A percentile compares a stretch with the other conserved stretches of the same genome.
Evolutionary conservation across 2,888 invertebrate species (phyloP).

Genomic region (Bursaphelenchus okinawaensis): DNA sequence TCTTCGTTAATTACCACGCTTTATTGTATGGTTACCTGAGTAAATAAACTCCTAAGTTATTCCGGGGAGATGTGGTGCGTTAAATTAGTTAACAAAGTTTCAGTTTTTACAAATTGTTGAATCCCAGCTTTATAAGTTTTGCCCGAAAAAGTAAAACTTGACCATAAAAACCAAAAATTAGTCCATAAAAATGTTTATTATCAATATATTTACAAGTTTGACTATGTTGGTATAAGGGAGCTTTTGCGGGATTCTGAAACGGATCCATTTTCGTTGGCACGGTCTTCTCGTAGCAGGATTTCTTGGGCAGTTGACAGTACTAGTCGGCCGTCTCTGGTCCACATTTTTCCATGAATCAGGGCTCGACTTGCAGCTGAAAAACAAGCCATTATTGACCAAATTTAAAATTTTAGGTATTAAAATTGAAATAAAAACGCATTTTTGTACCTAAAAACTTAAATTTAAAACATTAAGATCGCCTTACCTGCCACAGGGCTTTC

Average conservation of each 20-base stretch:
- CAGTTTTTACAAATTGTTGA: too few species aligned
- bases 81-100: too few species aligned
- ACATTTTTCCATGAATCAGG: conserved; percentile 59
- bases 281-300: conserved; percentile 55
- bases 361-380: conserved; percentile 58
- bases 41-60: too few species aligned
- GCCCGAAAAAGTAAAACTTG: too few species aligned
- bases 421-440: not conserved
- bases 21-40: too few species aligned
- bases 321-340: conserved; percentile 59
- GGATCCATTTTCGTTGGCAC: not conserved
- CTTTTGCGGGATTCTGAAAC: not conserved
- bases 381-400: not conserved
- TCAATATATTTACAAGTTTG: not conserved
- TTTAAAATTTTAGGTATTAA: not conserved
- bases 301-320: conserved; percentile 61
- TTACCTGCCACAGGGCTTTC: conserved; percentile 59
- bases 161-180: too few species aligned
- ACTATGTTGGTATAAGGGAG: not conserved
- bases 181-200: too few species aligned
- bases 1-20: too few species aligned
- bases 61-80: too few species aligned
- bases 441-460: conserved; percentile 20
- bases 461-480: too few species aligned
- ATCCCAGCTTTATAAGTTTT: too few species aligned